Evolutionary conservation across 2,113 vertebrate species (phyloP), one percentile per base, ranked within the genome.

Genomic region (Calyptomena viridis): DNA sequence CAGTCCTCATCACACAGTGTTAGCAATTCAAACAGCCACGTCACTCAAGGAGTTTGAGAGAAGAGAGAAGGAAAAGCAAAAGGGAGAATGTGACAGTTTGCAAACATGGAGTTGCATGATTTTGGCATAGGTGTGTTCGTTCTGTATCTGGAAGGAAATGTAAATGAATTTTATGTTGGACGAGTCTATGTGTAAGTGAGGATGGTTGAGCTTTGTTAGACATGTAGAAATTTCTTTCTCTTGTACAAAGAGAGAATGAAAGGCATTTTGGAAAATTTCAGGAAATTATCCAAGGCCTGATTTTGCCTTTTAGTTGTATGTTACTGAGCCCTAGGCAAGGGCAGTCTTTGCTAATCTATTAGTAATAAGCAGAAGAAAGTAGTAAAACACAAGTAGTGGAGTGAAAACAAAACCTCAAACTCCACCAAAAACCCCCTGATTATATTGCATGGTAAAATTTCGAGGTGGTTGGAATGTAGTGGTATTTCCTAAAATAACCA

Each of bases 11-110:
- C 79, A 20, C 85, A 6, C n/a, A 40, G 82, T 0, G 50, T 52
- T 49, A 66, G 85, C 93, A 88, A 67, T 40, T 80, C 94, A 88
- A 90, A 93, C 92, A 92, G 85, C 90, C 72, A 50, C 1, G 59
- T 49, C 92, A 78, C 68, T 63, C 92, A 80, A 22, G 39, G 72
- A 30, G 6, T 14, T 27, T 4, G 72, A 67, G 87, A 18, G 81
- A 7, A 39, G 69, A 30, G 69, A 50, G 37, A 20, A 66, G 73
- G 66, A 11, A 8, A 11, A 46, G 90, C 67, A 8, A 18, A 81
- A 74, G 72, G 88, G 46, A 47, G 64, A 20, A 12, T 0, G 56
- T 72, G 92, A 49, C 76, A 27, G 56, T 40, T 52, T 75, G 93
- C 93, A 75, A 90, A 90, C 73, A 17, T 17, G 4, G 55, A 5